Percentiles rank a stretch among this genome's conserved stretches.
These are phyloP conservation scores for Equus quagga DNA, from an alignment of 2,113 vertebrate species.

Conservation along the genomic window DNA sequence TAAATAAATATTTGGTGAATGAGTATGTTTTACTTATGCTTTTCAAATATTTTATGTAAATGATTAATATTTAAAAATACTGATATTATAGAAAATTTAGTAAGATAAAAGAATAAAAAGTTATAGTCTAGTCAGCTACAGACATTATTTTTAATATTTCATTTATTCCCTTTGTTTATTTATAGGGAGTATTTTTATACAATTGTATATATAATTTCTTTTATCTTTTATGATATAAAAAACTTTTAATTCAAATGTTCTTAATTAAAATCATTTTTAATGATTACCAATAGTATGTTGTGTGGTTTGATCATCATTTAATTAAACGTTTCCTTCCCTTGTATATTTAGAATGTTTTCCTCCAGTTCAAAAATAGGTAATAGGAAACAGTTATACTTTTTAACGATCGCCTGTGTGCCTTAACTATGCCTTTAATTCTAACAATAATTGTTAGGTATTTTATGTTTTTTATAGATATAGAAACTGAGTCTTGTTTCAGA, in stretches of 20 bases:
- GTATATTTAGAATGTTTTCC: constrained; percentile 13
- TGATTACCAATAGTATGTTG: background rate
- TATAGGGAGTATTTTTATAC: background rate
- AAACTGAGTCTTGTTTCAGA: background rate
- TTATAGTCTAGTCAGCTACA: background rate
- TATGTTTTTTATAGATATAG: background rate
- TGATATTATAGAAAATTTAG: constrained; percentile 22
- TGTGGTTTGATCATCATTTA: constrained; percentile 18
- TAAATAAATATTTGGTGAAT: background rate
- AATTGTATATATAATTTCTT: background rate
- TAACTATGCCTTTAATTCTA: constrained; percentile 41
- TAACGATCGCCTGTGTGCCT: background rate
- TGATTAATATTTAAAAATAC: constrained; percentile 14
- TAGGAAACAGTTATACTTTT: background rate
- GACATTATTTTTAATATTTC: constrained; percentile 29
- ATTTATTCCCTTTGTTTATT: constrained; percentile 47
- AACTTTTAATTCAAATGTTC: constrained; percentile 11
- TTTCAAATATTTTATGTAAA: constrained; percentile 50
- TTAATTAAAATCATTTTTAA: constrained; percentile 29
- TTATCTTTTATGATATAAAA: background rate
- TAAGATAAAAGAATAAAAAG: constrained; percentile 35
- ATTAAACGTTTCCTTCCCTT: background rate
- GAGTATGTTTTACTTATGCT: background rate
- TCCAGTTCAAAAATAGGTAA: constrained; percentile 12
- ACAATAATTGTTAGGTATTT: constrained; percentile 38